These are phyloP conservation scores for Rotaria sp. DNA, from an alignment of 2,888 invertebrate genomes.

Conservation along the genomic window DNA sequence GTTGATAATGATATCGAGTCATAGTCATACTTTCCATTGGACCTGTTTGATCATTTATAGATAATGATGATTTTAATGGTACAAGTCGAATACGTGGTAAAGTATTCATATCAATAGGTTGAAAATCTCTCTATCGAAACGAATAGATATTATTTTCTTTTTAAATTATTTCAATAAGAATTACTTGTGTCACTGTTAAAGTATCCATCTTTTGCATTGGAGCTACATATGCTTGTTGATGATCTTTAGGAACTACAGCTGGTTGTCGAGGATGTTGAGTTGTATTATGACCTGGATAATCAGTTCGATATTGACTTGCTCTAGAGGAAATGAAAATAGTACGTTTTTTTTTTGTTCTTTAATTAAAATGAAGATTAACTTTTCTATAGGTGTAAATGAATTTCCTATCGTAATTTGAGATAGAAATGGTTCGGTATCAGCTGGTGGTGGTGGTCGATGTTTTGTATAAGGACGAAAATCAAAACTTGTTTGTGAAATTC, in stretches of 20 bases:
- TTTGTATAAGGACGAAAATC: constrained; percentile 31
- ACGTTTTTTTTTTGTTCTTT: neutral
- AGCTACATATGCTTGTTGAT: neutral
- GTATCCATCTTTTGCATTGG: constrained; percentile 33
- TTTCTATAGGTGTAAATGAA: neutral
- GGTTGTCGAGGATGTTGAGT: neutral
- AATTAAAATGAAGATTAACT: neutral
- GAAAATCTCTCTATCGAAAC: constrained; percentile 31
- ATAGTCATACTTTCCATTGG: constrained; percentile 34
- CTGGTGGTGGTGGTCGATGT: constrained; percentile 25
- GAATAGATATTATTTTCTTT: neutral
- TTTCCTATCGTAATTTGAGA: neutral
- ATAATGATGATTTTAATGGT: neutral
- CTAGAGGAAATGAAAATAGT: neutral
- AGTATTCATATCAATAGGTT: constrained; percentile 31
- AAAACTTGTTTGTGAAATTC: constrained; percentile 15
- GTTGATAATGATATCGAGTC: constrained; percentile 30
- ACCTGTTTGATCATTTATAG: neutral
- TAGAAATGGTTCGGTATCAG: constrained; percentile 9
- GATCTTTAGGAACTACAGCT: constrained; percentile 1
- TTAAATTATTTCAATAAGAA: neutral
- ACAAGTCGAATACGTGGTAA: constrained; percentile 23
- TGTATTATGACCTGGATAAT: neutral
- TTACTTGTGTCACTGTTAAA: constrained; percentile 32
- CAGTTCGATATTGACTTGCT: neutral